Base-by-base conservation (phyloP, 30 jellyfish, hydroid and myxozoan genomes). In the Aurelia sp. region DNA sequence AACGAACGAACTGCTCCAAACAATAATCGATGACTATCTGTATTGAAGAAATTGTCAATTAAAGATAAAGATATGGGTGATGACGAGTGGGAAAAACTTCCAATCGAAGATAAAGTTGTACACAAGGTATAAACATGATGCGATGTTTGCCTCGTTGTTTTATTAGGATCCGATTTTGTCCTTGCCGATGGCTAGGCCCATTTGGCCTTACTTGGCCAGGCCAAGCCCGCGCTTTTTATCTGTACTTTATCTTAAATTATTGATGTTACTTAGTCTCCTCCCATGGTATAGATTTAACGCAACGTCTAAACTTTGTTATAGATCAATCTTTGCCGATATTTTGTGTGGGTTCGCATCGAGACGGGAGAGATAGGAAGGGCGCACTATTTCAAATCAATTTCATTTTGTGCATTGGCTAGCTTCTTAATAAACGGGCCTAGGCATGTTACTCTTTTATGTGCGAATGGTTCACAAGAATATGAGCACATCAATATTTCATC, bases 21-120 rank as follows among this genome's bases (percentile, higher is more conserved):
- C 55, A 44, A 44, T 44, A 44, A 44, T 44, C 55, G 15, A 44
- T 44, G 16, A 44, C 15, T 4, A 9, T 4, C 55, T 44, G 55
- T 8, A 44, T 44, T 7, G 55, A 44, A 44, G 55, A 44, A 44
- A 44, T 44, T 44, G 55, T 8, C 55, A 44, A 44, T 44, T 4
- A 44, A 8, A 20, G 12, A 20, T 18, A 33, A 51, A 20, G 75
- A 72, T 8, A 85, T 85, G 94, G 98, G 92, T 20, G 98, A 92
- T 22, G 97, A 92, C 61, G 98, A 92, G 60, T 92, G 98, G 98
- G 91, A 85, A 72, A 88, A 88, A 63, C 92, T 92, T 40, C 90
- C 96, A 63, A 88, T 87, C 10, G 97, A 87, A 78, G 98, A 92
- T 73, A 92, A 92, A 88, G 97, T 92, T 41, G 92, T 68, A 24